Conservation (phyloP, 2,888 invertebrate genomes). For the Thymelicus sylvestris region DNA sequence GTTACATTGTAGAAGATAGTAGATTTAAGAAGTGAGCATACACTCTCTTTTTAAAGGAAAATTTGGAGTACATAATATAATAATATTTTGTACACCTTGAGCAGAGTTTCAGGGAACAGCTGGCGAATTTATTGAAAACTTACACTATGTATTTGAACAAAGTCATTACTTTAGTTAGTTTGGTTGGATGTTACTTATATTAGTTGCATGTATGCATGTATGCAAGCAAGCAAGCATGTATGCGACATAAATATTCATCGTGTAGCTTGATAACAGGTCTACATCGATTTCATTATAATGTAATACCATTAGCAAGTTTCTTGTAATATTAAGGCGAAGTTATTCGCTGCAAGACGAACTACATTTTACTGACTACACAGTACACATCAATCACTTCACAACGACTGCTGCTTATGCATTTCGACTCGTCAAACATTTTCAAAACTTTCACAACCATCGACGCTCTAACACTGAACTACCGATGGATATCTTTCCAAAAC, state of each 20-base stretch:
- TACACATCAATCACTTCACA: constrained; percentile 54
- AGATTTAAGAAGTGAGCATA: too few relatives aligned
- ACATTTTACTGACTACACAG: constrained; percentile 51
- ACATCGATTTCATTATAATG: background rate
- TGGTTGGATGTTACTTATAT: too few relatives aligned
- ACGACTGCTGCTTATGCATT: constrained; percentile 3
- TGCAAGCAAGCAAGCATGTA: too few relatives aligned
- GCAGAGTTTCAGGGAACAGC: background rate
- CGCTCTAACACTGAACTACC: background rate
- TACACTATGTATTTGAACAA: background rate
- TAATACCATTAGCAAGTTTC: constrained; percentile 18
- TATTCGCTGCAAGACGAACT: constrained; percentile 50
- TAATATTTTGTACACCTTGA: background rate
- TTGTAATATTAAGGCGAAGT: constrained; percentile 37
- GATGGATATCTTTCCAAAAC: background rate
- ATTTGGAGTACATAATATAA: too few relatives aligned
- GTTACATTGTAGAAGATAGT: too few relatives aligned
- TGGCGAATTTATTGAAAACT: background rate
- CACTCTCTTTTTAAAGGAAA: too few relatives aligned
- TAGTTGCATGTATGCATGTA: too few relatives aligned
- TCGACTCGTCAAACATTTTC: constrained; percentile 1
- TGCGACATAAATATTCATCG: too few relatives aligned
- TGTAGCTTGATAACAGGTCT: too few relatives aligned
- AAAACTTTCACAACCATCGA: background rate
- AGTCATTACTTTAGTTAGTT: background rate